Conservation (phyloP, 2,797 vertebrate species). For the Numenius phaeopus region DNA sequence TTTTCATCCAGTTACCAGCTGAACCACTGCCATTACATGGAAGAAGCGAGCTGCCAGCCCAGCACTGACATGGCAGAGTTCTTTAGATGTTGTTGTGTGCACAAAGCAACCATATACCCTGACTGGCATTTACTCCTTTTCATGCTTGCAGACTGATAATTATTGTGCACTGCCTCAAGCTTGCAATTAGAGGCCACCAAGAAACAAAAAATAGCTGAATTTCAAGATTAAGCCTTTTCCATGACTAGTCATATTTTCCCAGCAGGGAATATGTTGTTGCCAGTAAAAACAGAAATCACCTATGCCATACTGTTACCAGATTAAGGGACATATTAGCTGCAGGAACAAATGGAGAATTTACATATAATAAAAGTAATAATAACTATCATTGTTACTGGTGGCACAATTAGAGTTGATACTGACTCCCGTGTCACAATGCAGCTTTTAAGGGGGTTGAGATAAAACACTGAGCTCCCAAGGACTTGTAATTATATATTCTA, state of each 20-base stretch:
- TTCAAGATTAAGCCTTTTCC: constrained; percentile 47
- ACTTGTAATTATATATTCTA: constrained; percentile 1
- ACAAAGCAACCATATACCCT: constrained; percentile 77
- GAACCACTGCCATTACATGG: constrained; percentile 29
- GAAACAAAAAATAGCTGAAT: constrained; percentile 80
- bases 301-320: not conserved
- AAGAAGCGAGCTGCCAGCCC: constrained; percentile 29
- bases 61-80: constrained; percentile 43
- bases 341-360: constrained; percentile 25
- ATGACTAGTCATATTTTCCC: constrained; percentile 41
- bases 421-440: not conserved
- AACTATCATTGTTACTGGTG: constrained; percentile 5
- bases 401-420: not conserved
- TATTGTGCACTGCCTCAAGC: constrained; percentile 86
- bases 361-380: constrained; percentile 23
- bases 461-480: not conserved
- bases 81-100: constrained; percentile 55
- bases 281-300: constrained; percentile 47
- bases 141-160: constrained; percentile 89
- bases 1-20: constrained; percentile 73
- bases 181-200: constrained; percentile 90
- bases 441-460: constrained; percentile 7
- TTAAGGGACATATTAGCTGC: not conserved
- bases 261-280: not conserved
- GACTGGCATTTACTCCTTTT: constrained; percentile 84